Conservation (phyloP, 2,888 invertebrate genomes). For the Lasioglossum oenotherae region DNA sequence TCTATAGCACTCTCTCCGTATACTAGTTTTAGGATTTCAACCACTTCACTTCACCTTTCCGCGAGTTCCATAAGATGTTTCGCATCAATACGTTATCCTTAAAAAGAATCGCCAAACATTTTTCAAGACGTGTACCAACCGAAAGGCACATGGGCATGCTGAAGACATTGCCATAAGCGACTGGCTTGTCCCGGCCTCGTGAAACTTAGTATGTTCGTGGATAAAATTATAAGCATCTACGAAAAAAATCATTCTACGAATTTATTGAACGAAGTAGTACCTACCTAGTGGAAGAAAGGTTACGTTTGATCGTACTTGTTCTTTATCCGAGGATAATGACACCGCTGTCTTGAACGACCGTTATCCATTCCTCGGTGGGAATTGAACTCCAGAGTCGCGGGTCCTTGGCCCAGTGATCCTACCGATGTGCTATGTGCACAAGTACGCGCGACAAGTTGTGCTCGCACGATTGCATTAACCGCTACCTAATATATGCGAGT, state of each 20-base stretch:
- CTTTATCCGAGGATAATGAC: slow-evolving; percentile 64
- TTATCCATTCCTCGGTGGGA: slow-evolving; percentile 71
- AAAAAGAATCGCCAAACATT: neutral
- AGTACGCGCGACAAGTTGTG: slow-evolving; percentile 5
- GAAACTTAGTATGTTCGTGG: neutral
- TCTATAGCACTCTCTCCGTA: no score
- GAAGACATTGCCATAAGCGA: neutral
- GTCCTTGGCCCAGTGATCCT: slow-evolving; percentile 76
- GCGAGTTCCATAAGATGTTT: neutral
- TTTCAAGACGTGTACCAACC: neutral
- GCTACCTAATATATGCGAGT: slow-evolving; percentile 24
- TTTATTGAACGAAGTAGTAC: neutral
- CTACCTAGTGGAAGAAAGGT: slow-evolving; percentile 23
- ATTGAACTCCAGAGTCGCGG: slow-evolving; percentile 61
- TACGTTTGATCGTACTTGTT: slow-evolving; percentile 59
- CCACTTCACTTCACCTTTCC: neutral
- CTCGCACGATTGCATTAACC: slow-evolving; percentile 41
- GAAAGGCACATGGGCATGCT: neutral
- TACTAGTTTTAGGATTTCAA: neutral
- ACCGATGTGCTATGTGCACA: slow-evolving; percentile 34
- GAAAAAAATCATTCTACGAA: neutral
- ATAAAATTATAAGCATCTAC: neutral
- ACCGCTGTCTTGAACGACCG: slow-evolving; percentile 49
- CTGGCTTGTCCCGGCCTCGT: neutral
- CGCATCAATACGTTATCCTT: neutral